These are phyloP conservation scores for Euzophera pinguis DNA, from an alignment of 2,888 invertebrate species.

Conservation along the genomic window DNA sequence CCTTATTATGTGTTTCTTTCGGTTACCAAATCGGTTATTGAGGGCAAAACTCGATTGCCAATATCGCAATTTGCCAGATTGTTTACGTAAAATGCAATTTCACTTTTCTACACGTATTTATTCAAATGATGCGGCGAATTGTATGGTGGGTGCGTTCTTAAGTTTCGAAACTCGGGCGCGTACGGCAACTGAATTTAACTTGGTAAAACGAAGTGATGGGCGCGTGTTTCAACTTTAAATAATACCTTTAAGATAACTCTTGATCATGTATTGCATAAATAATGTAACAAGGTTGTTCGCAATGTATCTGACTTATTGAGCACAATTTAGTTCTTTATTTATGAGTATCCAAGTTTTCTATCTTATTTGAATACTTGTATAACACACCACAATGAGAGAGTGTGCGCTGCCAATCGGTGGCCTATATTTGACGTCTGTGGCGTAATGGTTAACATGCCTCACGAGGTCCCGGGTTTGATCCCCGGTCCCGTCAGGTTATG, in stretches of 20 bases:
- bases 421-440: too few relatives aligned
- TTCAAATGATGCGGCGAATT: slow-evolving; percentile 42
- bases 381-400: too few relatives aligned
- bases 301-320: too few relatives aligned
- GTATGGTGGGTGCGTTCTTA: slow-evolving; percentile 29
- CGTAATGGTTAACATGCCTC: too few relatives aligned
- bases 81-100: slow-evolving; percentile 30
- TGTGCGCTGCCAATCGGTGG: too few relatives aligned
- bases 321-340: too few relatives aligned
- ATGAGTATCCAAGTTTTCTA: too few relatives aligned
- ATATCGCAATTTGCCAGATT: neutral
- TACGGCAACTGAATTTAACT: slow-evolving; percentile 41
- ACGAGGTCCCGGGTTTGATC: too few relatives aligned
- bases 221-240: slow-evolving; percentile 27
- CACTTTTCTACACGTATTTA: slow-evolving; percentile 53
- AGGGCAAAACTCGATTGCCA: neutral
- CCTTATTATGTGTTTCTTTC: too few relatives aligned
- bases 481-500: too few relatives aligned
- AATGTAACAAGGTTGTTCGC: neutral
- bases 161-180: slow-evolving; percentile 53
- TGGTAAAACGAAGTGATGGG: slow-evolving; percentile 27
- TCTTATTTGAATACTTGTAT: too few relatives aligned
- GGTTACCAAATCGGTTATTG: neutral
- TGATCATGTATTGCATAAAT: neutral
- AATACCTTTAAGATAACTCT: neutral